phyloP scores from a whole-genome alignment of 2,888 invertebrate species.

The Andrena trimmerana region DNA sequence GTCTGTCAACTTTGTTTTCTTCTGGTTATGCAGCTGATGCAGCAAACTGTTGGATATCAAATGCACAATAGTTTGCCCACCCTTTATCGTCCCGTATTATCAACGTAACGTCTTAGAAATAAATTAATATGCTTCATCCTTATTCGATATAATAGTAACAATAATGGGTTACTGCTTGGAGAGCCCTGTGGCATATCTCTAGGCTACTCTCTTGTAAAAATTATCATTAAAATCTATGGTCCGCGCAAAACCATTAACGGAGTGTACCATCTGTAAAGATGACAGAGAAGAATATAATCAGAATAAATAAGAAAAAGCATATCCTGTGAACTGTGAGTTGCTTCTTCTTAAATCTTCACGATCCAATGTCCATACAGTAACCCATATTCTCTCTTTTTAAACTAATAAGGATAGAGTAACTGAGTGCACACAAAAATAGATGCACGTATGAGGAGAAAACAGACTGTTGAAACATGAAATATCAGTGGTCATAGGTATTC shows the following conservation, averaged over 20 bases:
- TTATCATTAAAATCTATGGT: neutral
- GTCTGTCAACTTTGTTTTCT: slow-evolving; percentile 79
- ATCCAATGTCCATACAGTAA: slow-evolving; percentile 73
- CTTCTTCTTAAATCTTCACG: slow-evolving; percentile 14
- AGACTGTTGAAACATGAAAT: slow-evolving; percentile 72
- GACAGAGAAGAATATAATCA: neutral
- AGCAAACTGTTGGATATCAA: slow-evolving; percentile 84
- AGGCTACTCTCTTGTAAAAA: neutral
- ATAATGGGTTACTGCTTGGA: slow-evolving; percentile 77
- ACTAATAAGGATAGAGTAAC: slow-evolving; percentile 71
- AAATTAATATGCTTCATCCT: slow-evolving; percentile 76
- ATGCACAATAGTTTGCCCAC: slow-evolving; percentile 83
- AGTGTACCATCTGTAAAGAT: neutral
- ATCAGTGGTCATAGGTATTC: slow-evolving; percentile 75
- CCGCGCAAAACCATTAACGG: slow-evolving; percentile 1
- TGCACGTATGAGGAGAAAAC: slow-evolving; percentile 76
- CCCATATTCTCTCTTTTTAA: slow-evolving; percentile 70
- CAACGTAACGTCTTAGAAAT: slow-evolving; percentile 75
- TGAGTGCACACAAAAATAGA: slow-evolving; percentile 75
- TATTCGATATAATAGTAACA: slow-evolving; percentile 65
- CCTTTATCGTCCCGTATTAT: slow-evolving; percentile 73
- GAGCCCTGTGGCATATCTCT: slow-evolving; percentile 14
- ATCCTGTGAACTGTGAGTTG: slow-evolving; percentile 8
- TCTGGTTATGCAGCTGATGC: slow-evolving; percentile 81
- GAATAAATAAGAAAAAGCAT: slow-evolving; percentile 22